phyloP scores from a whole-genome alignment of 2,797 vertebrate species.

The Sparidentex hasta region DNA sequence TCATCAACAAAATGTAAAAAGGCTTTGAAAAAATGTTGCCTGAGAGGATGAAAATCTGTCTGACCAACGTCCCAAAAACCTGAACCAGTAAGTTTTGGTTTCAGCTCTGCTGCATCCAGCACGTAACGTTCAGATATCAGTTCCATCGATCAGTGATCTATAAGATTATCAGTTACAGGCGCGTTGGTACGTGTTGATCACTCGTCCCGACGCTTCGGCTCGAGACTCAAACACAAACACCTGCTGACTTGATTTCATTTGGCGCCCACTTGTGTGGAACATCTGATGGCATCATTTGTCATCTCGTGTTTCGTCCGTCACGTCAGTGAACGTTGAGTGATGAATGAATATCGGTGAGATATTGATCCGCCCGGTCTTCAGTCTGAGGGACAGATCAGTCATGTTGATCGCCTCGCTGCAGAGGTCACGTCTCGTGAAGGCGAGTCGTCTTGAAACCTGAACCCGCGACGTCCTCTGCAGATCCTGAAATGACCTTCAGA shows the following conservation, averaged over 20 bases:
- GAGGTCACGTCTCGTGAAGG: slow-evolving; percentile 51
- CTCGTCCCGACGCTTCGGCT: not conserved
- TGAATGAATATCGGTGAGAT: slow-evolving; percentile 62
- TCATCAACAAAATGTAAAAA: too few species aligned
- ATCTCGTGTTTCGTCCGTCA: slow-evolving; percentile 40
- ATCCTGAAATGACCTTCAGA: not conserved
- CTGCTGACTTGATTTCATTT: slow-evolving; percentile 35
- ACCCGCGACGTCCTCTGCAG: slow-evolving; percentile 9
- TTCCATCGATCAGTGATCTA: too few species aligned
- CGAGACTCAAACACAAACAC: not conserved
- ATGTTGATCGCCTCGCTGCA: slow-evolving; percentile 56
- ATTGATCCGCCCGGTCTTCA: slow-evolving; percentile 62
- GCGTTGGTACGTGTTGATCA: not conserved
- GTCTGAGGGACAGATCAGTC: slow-evolving; percentile 61
- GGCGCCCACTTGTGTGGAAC: slow-evolving; percentile 13
- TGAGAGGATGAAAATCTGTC: not conserved
- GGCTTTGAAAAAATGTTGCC: too few species aligned
- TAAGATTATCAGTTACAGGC: too few species aligned
- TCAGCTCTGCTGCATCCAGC: not conserved
- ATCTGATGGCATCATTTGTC: slow-evolving; percentile 55
- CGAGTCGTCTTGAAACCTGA: slow-evolving; percentile 51
- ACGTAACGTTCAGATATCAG: not conserved
- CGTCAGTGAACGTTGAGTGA: slow-evolving; percentile 43
- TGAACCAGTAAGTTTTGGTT: not conserved
- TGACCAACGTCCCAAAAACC: not conserved